These are phyloP conservation scores for Peromyscus californicus DNA, from an alignment of 2,113 vertebrate species.

Conservation along the genomic window DNA sequence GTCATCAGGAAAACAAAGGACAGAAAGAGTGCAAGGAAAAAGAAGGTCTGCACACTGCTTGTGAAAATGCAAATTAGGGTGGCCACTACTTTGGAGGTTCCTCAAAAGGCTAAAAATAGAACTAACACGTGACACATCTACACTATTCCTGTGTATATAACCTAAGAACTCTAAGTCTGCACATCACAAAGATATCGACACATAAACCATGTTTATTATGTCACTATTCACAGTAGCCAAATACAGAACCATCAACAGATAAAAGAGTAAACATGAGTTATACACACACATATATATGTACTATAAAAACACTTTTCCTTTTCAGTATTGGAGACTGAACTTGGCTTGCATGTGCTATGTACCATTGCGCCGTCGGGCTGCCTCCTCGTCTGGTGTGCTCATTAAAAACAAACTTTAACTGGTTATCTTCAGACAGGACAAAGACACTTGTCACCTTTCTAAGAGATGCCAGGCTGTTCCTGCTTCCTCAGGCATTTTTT, in stretches of 20 bases:
- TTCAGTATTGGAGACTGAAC: not conserved
- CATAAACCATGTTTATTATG: not conserved
- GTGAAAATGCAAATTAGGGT: not conserved
- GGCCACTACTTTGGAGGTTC: not conserved
- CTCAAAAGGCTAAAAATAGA: not conserved
- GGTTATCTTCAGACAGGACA: not conserved
- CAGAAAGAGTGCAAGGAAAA: not conserved
- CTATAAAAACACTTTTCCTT: not conserved
- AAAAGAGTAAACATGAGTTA: not conserved
- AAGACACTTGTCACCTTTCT: conserved; percentile 65
- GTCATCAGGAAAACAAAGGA: not conserved
- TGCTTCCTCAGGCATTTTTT: not conserved
- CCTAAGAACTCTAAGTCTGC: not conserved
- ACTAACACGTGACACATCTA: not conserved
- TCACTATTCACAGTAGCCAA: not conserved
- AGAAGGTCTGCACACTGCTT: not conserved
- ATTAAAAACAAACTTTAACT: not conserved
- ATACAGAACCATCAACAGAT: not conserved
- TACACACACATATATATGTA: not conserved
- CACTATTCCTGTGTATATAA: no score
- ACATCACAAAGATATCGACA: not conserved
- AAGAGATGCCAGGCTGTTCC: not conserved
- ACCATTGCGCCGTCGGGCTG: not conserved
- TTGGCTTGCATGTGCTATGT: no score
- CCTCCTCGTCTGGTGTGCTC: not conserved